Evolutionary conservation across 2,888 invertebrate genomes (phyloP).

Genomic region (Cephonodes hylas): DNA sequence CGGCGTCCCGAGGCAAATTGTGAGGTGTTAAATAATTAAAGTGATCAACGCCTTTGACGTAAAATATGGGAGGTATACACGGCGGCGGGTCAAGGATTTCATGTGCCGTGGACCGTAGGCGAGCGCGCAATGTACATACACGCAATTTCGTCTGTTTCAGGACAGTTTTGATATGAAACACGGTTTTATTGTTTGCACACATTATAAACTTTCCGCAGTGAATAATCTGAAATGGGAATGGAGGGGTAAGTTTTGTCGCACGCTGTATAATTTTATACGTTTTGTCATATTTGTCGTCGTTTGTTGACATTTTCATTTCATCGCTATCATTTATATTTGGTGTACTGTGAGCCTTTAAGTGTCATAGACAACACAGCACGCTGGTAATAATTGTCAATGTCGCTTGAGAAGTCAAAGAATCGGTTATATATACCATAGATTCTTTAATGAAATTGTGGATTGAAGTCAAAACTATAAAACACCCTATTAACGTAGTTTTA

Average conservation of each 20-base stretch:
- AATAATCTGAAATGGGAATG: background rate
- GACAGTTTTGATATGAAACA: background rate
- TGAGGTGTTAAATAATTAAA: conserved; percentile 3
- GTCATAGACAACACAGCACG: too few species aligned
- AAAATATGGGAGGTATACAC: background rate
- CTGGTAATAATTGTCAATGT: too few species aligned
- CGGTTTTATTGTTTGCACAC: background rate
- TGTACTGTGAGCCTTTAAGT: too few species aligned
- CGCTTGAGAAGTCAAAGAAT: too few species aligned
- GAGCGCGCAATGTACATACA: background rate
- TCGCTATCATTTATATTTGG: background rate
- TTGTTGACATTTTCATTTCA: background rate
- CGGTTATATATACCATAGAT: too few species aligned
- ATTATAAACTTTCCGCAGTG: background rate
- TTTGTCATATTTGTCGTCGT: background rate
- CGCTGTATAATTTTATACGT: background rate
- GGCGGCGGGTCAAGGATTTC: conserved; percentile 9
- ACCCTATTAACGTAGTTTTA: too few species aligned
- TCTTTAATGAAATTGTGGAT: too few species aligned
- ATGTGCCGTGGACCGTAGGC: background rate
- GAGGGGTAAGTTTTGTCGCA: background rate
- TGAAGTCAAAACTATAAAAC: too few species aligned
- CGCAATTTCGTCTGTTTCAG: background rate
- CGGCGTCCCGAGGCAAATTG: background rate
- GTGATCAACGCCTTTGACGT: conserved; percentile 8